Base-by-base conservation (phyloP, 2,113 vertebrate genomes). In the Megalops atlanticus region DNA sequence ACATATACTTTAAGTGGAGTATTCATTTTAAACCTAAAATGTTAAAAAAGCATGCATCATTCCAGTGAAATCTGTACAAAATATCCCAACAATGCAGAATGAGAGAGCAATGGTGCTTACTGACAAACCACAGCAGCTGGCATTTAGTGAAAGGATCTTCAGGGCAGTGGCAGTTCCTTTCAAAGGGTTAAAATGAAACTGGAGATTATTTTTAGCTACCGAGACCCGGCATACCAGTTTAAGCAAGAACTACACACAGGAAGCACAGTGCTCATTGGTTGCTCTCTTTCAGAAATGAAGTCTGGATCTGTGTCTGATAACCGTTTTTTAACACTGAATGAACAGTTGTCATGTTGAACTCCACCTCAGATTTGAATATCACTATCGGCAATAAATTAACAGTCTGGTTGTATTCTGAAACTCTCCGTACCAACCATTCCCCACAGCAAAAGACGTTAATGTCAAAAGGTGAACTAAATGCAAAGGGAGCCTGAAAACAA, bases 101-200 rank as follows among this genome's bases (percentile, higher is more conserved):
- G 2, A 39, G 27, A 11, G 40, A 45, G 11, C 40, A 4, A 16
- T 40, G 79, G 76, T 7, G 54, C 80, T 85, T 82, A 74, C 76
- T 69, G 73, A 31, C 80, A 40, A 27, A 43, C 81, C 76, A 40
- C 43, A 85, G 75, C 86, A 91, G 88, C 86, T 83, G 82, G 78
- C 76, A 81, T 77, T 64, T 82, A 80, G 74, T 52, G 72, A 36
- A 81, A 41, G 39, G 80, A 85, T 87, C 88, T 79, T 80, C 83
- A 88, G 87, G 90, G 85, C 81, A 81, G 83, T 16, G 76, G 75
- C 83, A 33, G 78, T 84, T 85, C 87, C 88, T 82, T 75, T 36
- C 74, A 84, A 87, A 87, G 86, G 86, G 92, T 93, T 92, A 90
- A 92, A 91, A 82, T 82, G 84, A 87, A 90, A 86, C 81, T 77